A percentile compares a stretch with the other conserved stretches of the same genome.
These are phyloP conservation scores for Neoarius graeffei DNA, from an alignment of 2,113 vertebrate genomes.

Conservation along the genomic window DNA sequence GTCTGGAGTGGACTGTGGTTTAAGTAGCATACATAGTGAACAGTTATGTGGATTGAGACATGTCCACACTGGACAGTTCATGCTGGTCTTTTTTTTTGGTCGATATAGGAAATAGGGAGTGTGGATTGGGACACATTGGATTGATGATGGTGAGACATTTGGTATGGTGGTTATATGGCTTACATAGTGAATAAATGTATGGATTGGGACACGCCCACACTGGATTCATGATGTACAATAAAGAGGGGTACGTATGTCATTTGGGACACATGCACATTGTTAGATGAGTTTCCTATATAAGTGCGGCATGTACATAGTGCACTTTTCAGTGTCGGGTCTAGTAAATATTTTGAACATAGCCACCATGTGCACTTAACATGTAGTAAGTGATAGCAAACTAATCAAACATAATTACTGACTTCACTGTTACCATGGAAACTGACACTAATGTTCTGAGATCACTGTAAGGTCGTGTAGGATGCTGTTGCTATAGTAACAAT, in stretches of 20 bases:
- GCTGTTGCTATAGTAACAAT: conserved; percentile 51
- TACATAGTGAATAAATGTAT: background rate
- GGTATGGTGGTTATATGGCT: background rate
- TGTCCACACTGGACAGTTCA: too few species aligned
- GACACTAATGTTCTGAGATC: conserved; percentile 43
- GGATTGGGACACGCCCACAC: background rate
- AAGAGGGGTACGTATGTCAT: background rate
- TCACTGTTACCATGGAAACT: background rate
- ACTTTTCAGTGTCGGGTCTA: background rate
- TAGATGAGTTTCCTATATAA: background rate
- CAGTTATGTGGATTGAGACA: background rate
- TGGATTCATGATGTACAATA: background rate
- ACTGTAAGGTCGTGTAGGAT: background rate
- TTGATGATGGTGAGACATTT: too few species aligned
- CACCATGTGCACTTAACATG: background rate
- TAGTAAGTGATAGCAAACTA: background rate
- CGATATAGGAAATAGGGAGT: too few species aligned
- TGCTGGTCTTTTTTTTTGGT: too few species aligned
- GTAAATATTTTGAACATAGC: background rate
- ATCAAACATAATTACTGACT: background rate
- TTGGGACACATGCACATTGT: background rate
- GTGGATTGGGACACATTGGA: too few species aligned
- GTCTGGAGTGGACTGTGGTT: too few species aligned
- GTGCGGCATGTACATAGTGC: background rate
- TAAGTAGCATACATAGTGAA: background rate